Evolutionary conservation across 2,113 vertebrate genomes (phyloP), one percentile per base, ranked within the genome.

Genomic region (Lamprologus ornatipinnis): DNA sequence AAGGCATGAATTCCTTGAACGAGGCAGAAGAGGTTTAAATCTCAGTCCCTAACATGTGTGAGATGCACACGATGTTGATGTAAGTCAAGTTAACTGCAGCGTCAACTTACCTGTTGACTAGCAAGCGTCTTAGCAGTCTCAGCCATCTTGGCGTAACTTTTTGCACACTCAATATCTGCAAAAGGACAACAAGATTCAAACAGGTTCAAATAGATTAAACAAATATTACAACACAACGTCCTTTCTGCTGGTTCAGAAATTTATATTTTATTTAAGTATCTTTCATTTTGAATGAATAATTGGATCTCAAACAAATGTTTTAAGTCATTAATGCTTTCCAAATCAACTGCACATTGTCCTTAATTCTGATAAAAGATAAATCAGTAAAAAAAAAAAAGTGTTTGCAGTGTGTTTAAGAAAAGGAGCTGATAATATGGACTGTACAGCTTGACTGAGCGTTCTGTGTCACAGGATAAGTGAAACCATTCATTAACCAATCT

Each of bases 1-100:
- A 98, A 37, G 99, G 98, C 99, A 99, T 99, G 85, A 97, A 97
- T 81, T 98, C 98, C 99, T 99, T 90, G 28, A 86, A 89, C 57
- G 92, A 65, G 81, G 33, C 89, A 85, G 6, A 86, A 6, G 75
- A 87, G 26, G 4, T 51, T 31, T 49, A 7, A 26, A 54, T 9
- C 15, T 53, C 11, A 37, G 33, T 37, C 6, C 35, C 7, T 3
- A 68, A 12, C 28, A 54, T 5, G 5, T 3, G 47, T 51, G 73
- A 78, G 73, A 31, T n/a, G 26, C 1, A 63, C 17, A 63, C 2
- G 7, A 78, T 78, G 45, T 0, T 4, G 1, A 78, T 4, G 23
- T 33, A 33, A 31, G 23, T n/a, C n/a, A 23, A 65, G 53, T 17
- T 0, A 19, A 37, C 17, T 9, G 21, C 28, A 37, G n/a, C 14